Conservation (phyloP, 2,113 vertebrate species). For the Cricetomys ansorgei region DNA sequence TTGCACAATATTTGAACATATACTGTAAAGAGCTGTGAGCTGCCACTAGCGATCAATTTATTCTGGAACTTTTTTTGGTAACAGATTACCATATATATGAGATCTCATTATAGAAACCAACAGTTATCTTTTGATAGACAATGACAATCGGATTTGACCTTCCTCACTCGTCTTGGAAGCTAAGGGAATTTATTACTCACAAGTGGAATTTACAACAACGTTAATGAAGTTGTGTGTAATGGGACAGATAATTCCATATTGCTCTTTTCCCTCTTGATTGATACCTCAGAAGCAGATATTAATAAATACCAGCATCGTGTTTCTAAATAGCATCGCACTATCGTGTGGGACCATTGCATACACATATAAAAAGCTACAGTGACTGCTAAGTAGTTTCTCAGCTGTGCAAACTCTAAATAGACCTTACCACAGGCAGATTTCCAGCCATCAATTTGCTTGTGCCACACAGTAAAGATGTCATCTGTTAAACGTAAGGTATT, state of each 20-base stretch:
- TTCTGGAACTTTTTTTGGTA: neutral
- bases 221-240: neutral
- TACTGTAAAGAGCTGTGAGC: neutral
- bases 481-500: neutral
- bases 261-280: neutral
- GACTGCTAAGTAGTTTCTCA: neutral
- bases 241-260: neutral
- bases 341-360: neutral
- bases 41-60: neutral
- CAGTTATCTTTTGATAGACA: constrained; percentile 34
- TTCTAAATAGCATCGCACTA: neutral
- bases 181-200: neutral
- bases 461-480: neutral
- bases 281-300: constrained; percentile 12
- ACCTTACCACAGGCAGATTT: neutral
- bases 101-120: neutral
- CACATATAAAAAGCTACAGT: neutral
- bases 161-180: constrained; percentile 18
- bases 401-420: neutral
- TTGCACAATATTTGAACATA: neutral
- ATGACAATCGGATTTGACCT: constrained; percentile 49
- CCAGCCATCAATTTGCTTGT: neutral
- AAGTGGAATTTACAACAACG: neutral
- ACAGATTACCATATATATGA: constrained; percentile 35
- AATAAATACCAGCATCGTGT: neutral